Evolutionary conservation across 2,113 vertebrate species (phyloP).

Genomic region (Tragulus kanchil): DNA sequence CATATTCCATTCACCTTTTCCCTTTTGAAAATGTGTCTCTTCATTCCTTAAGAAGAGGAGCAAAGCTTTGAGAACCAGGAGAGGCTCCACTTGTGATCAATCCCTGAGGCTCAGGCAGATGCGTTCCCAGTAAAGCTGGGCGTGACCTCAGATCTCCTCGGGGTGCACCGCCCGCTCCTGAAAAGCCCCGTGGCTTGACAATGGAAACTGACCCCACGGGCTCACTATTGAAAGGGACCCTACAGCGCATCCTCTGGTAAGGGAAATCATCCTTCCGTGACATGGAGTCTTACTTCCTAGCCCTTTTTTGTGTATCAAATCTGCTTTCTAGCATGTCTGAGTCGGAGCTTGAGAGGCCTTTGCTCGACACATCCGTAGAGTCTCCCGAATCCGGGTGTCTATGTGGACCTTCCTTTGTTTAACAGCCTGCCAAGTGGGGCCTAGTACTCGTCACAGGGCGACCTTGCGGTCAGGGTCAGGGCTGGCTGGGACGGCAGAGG

Average conservation of each 20-base stretch:
- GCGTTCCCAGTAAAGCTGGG: background rate
- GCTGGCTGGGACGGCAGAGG: background rate
- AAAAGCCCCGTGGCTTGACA: background rate
- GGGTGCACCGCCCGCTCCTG: background rate
- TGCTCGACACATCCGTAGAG: background rate
- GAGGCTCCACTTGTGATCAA: background rate
- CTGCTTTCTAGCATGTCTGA: background rate
- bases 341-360: background rate
- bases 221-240: background rate
- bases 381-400: background rate
- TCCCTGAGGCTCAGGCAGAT: background rate
- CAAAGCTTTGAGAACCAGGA: constrained; percentile 14
- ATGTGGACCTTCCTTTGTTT: background rate
- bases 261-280: background rate
- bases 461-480: background rate
- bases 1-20: background rate
- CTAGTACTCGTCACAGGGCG: too few species aligned
- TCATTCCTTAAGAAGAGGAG: background rate
- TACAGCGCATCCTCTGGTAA: background rate
- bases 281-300: background rate
- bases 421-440: background rate
- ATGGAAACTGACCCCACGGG: background rate
- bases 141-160: background rate
- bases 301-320: background rate
- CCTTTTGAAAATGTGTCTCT: background rate